Evolutionary conservation across 1,140 invertebrate species (phyloP), one percentile per base, ranked within the genome.

Genomic region (Zaprionus ornatus): DNA sequence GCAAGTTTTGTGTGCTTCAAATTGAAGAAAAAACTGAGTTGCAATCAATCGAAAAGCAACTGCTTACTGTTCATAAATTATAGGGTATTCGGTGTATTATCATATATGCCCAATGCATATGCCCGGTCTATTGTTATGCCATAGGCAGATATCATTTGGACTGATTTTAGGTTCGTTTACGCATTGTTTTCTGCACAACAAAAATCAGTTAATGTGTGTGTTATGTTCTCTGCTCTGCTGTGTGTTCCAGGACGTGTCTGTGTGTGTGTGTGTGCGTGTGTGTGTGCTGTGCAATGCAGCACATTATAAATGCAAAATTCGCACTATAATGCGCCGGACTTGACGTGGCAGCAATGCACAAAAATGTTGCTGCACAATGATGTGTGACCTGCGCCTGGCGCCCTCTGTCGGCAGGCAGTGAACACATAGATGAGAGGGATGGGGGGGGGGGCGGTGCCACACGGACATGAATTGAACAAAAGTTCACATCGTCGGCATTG

Each of bases 251-350:
- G 25, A 6, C 4, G 55, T 37, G 56, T 74, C 19, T 40, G 21
- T 37, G 37, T 27, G 23, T 71, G 60, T 71, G 32, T 68, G 40
- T 50, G 29, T 74, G 48, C 17, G 35, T 63, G 19, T 57, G n/a
- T n/a, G n/a, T 29, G 7, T 63, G 50, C 29, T 57, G 3, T 37
- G 32, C 15, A 23, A 50, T 72, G 67, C 62, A 54, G 29, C 40
- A 57, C 70, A 73, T 77, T 90, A 90, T 88, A 90, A 90, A 88
- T 88, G 84, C 84, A 81, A 88, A 88, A 90, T 88, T 88, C 85
- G 76, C 84, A 74, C 85, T 81, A 76, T 84, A 88, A 88, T 82
- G 78, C 84, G 71, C 64, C 54, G 63, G 77, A 72, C 69, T 62
- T 71, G 54, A 78, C 82, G 66, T 79, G 67, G 66, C 72, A 70